A percentile compares a stretch with the other conserved stretches of the same genome.
Evolutionary conservation across 2,113 vertebrate genomes (phyloP).

Genomic region (Turdus rufiventris): DNA sequence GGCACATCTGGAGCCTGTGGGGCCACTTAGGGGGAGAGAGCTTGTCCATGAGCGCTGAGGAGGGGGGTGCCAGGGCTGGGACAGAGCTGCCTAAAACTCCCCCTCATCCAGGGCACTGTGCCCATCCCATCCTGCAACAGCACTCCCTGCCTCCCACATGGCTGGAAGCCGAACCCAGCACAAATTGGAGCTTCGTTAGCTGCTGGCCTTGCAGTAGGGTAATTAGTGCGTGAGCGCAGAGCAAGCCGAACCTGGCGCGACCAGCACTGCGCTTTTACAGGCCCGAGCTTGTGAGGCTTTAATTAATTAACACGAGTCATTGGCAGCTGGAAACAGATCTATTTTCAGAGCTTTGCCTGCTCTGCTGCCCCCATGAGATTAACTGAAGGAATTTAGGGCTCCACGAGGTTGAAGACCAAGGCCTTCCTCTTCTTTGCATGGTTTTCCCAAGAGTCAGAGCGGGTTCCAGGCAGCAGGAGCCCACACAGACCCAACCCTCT

Average conservation of each 20-base stretch:
- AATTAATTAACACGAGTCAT: slow-evolving; percentile 52
- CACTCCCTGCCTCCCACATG: background rate
- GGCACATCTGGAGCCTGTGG: background rate
- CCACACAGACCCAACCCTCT: background rate
- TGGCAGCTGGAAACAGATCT: slow-evolving; percentile 40
- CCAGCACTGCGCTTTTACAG: background rate
- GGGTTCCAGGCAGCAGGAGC: background rate
- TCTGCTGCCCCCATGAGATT: slow-evolving; percentile 40
- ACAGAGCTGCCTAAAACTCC: background rate
- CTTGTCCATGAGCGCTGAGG: rapidly evolving
- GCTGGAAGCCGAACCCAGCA: background rate
- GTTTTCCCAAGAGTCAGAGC: background rate
- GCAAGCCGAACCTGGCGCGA: background rate
- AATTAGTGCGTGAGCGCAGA: slow-evolving; percentile 45
- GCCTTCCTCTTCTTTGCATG: background rate
- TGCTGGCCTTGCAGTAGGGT: slow-evolving; percentile 11
- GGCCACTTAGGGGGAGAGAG: background rate
- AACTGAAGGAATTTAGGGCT: slow-evolving; percentile 6
- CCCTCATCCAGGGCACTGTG: background rate
- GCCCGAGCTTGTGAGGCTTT: slow-evolving; percentile 16
- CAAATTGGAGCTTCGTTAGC: background rate
- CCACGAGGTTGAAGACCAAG: background rate
- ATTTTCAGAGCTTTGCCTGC: slow-evolving; percentile 15
- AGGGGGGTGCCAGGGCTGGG: background rate
- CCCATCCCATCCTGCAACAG: background rate